Evolutionary conservation across 1,140 invertebrate genomes (phyloP).

Genomic region (Diorhabda carinulata): DNA sequence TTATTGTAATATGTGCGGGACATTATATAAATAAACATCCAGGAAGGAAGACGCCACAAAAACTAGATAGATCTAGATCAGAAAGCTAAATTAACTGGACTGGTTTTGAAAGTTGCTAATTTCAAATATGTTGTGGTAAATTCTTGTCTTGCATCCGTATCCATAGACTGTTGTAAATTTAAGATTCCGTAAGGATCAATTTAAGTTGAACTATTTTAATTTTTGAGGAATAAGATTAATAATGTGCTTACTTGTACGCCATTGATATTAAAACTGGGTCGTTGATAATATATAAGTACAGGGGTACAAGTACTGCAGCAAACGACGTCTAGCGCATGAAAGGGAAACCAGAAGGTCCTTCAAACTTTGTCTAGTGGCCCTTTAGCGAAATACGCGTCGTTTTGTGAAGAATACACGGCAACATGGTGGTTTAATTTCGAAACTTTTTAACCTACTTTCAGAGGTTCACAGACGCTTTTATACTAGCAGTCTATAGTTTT

Average conservation of each 20-base stretch:
- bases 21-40: no score
- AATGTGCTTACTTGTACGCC: background rate
- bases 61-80: no score
- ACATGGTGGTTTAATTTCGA: background rate
- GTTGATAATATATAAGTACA: background rate
- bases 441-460: constrained; percentile 3
- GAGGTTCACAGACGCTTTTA: background rate
- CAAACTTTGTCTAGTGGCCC: constrained; percentile 1
- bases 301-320: background rate
- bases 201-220: no score
- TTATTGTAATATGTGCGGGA: no score
- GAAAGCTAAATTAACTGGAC: no score
- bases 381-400: constrained; percentile 1
- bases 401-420: background rate
- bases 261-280: background rate
- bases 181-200: no score
- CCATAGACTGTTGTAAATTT: no score
- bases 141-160: no score
- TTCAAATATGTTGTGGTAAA: no score
- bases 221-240: no score
- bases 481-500: background rate
- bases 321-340: background rate
- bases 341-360: constrained; percentile 1
- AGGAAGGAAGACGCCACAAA: no score
- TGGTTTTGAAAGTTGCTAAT: no score